Evolutionary conservation across 2,888 invertebrate species (phyloP).

Genomic region (Frankliniella fusca): DNA sequence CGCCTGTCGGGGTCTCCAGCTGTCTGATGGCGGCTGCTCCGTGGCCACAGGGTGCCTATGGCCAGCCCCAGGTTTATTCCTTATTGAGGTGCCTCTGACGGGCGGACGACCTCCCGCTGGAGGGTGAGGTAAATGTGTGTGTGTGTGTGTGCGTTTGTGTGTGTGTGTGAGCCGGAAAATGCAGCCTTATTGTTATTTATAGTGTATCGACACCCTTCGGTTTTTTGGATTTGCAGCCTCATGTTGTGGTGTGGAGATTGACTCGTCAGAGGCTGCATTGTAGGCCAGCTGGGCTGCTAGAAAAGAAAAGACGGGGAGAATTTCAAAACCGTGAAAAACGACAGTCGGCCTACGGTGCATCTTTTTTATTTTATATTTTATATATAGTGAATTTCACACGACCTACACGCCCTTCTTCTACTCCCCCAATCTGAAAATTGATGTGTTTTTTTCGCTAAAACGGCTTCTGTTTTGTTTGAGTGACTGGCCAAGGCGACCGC

Average conservation of each 20-base stretch:
- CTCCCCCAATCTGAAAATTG: too few species aligned
- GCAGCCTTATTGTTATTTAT: constrained; percentile 14
- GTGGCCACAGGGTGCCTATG: background rate
- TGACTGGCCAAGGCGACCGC: too few species aligned
- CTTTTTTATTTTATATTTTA: too few species aligned
- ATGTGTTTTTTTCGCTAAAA: too few species aligned
- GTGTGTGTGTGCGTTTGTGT: too few species aligned
- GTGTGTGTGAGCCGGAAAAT: background rate
- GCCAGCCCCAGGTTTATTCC: background rate
- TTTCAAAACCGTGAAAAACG: background rate
- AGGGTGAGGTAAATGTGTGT: too few species aligned
- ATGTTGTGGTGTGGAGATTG: constrained; percentile 11
- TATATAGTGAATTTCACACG: too few species aligned
- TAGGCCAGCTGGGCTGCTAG: background rate
- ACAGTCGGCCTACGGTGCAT: too few species aligned
- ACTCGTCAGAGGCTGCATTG: background rate
- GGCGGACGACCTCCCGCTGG: too few species aligned
- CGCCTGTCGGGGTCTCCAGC: background rate
- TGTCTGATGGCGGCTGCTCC: background rate
- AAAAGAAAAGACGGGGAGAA: background rate
- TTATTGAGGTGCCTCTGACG: too few species aligned
- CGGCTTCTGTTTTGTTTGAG: too few species aligned
- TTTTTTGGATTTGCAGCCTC: constrained; percentile 7
- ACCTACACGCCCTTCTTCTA: too few species aligned
- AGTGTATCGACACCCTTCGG: constrained; percentile 19